Percentiles rank a stretch among this genome's conserved stretches.
Evolutionary conservation across 2,113 vertebrate genomes (phyloP).

Genomic region (Pelmatolapia mariae): DNA sequence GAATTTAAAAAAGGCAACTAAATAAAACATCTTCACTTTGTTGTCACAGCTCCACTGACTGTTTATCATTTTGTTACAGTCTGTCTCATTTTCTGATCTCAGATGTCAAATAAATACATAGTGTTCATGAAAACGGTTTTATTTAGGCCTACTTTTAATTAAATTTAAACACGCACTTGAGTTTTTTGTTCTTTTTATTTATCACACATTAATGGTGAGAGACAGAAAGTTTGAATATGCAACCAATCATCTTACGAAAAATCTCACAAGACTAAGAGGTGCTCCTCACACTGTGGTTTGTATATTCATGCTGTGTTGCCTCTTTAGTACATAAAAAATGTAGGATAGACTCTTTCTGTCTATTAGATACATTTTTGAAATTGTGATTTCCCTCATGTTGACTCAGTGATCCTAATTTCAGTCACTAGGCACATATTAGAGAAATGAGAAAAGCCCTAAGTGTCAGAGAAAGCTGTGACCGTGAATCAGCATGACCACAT

Average conservation of each 20-base stretch:
- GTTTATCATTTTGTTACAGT: neutral
- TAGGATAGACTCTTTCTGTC: neutral
- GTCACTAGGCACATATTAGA: neutral
- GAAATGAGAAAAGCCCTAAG: neutral
- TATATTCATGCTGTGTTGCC: neutral
- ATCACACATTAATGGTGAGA: neutral
- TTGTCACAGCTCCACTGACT: neutral
- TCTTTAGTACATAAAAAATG: neutral
- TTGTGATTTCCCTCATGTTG: neutral
- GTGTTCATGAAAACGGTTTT: neutral
- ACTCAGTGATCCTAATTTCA: neutral
- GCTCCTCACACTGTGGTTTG: neutral
- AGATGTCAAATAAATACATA: neutral
- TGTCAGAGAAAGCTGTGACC: neutral
- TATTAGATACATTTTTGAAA: neutral
- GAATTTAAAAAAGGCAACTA: accelerated
- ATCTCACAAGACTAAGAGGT: neutral
- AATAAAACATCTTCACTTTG: neutral
- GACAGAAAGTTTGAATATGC: neutral
- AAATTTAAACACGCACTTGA: neutral
- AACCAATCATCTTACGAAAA: neutral
- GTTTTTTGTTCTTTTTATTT: neutral
- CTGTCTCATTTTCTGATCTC: neutral
- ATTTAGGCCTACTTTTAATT: neutral
- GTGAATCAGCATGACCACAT: neutral